phyloP scores from a whole-genome alignment of 2,113 vertebrate genomes.

The Mus musculus region GRCm39 chr10:98776501-98777000 shows the following conservation, averaged over 20 bases:
- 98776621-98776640: not conserved
- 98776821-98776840: not conserved
- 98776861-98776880: not conserved
- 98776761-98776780: not conserved
- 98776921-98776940: not conserved
- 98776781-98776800: not conserved
- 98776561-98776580: not conserved
- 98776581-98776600: slow-evolving; percentile 32
- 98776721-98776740: not conserved
- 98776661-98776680: not conserved
- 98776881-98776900: not conserved
- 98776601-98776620: not conserved
- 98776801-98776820: not conserved
- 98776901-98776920: not conserved
- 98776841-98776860: not conserved
- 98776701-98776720: not conserved
- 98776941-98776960: not conserved
- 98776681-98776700: not conserved
- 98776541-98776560: not conserved
- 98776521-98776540: not conserved
- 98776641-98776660: not conserved
- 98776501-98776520: slow-evolving; percentile 8
- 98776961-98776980: not conserved
- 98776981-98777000: not conserved
- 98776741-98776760: not conserved